Conservation (phyloP, 1,140 invertebrate genomes). For the Heliconius melpomene region DNA sequence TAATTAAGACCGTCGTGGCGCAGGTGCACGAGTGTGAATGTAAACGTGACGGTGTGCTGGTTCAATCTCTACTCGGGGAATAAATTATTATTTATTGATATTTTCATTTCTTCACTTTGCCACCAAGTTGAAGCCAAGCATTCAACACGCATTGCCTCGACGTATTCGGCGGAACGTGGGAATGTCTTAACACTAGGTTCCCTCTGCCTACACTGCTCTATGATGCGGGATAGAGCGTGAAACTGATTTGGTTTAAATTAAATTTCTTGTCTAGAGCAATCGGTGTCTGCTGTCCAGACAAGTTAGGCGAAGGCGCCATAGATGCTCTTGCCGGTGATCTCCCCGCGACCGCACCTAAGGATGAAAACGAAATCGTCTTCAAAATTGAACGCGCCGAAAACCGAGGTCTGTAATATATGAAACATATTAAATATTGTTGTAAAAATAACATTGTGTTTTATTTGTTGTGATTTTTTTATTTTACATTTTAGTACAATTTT, state of each 20-base stretch:
- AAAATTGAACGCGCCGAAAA: constrained; percentile 67
- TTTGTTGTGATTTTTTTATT: constrained; percentile 22
- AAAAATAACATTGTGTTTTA: constrained; percentile 39
- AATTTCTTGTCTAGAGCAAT: constrained; percentile 72
- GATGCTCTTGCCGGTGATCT: constrained; percentile 69
- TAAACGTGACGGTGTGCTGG: no score
- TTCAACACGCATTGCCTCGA: no score
- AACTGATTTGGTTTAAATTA: background rate
- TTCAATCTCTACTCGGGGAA: no score
- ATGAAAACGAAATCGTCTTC: constrained; percentile 63
- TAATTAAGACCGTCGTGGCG: no score
- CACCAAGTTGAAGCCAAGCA: no score
- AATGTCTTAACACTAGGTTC: no score
- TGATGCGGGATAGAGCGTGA: no score
- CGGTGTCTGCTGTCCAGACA: constrained; percentile 85
- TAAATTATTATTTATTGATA: no score
- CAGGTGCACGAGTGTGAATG: no score
- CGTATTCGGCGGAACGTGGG: no score
- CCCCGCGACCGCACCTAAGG: constrained; percentile 70
- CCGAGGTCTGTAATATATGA: constrained; percentile 58
- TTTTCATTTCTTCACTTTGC: no score
- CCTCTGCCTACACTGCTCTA: no score
- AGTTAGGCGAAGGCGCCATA: constrained; percentile 49
- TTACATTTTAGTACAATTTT: background rate
- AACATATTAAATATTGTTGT: constrained; percentile 33